Base-by-base conservation (phyloP, 2,113 vertebrate genomes). In the Pipa parva region DNA sequence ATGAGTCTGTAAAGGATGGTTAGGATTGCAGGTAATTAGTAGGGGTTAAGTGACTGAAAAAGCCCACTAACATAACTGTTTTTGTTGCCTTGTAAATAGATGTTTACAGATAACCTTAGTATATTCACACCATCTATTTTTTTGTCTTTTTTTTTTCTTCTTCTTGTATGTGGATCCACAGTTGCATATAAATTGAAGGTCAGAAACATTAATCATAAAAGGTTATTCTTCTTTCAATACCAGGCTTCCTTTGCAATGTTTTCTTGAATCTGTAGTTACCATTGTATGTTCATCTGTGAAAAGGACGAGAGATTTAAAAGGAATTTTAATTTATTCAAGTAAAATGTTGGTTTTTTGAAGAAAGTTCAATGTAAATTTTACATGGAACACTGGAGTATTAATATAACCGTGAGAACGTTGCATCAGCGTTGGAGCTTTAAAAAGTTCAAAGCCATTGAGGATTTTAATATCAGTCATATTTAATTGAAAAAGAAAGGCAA, bases 111-210 rank as follows among this genome's bases (percentile, higher is more conserved):
- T 42, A 27, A 55, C 26, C 63, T 67, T 25, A 18, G 49, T 29
- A 55, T n/a, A n/a, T 22, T 58, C 39, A 46, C 50, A 36, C 9
- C 55, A 58, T 65, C 42, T 11, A 31, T 54, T 65, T 31, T 65
- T 31, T 56, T 57, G 57, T 65, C 7, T 58, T 48, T 42, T 17
- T 42, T 42, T 42, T 42, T 18, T 13, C n/a, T 26, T 31, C 15
- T 31, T 24, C 55, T 59, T 37, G 11, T 42, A 25, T 48, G 28
- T 36, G 12, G 39, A 18, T 27, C 42, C 36, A 27, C 29, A 55
- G 21, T 49, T 58, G 54, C 28, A 36, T 49, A 58, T 50, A 67
- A 49, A 67, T 13, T 59, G 63, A 67, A 67, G 63, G 63, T 67
- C 63, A 59, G 31, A 50, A 17, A 21, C 18, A 58, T 67, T 45